Percentiles rank a stretch among this genome's conserved stretches.
phyloP scores from a whole-genome alignment of 2,113 vertebrate genomes.

The Misgurnus anguillicaudatus region DNA sequence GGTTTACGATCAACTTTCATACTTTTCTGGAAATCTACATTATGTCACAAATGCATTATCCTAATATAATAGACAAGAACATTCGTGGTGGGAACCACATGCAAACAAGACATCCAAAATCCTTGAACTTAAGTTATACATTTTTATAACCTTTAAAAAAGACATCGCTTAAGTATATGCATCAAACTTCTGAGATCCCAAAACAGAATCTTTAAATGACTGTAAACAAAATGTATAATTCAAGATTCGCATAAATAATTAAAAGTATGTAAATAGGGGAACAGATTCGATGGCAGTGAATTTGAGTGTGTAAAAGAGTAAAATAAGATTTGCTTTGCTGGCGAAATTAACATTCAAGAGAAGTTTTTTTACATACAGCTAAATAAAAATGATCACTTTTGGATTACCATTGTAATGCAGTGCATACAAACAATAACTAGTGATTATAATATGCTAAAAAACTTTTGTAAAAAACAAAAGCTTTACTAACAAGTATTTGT shows the following conservation, averaged over 20 bases:
- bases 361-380: neutral
- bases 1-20: no score
- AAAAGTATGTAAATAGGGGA: neutral
- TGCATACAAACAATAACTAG: no score
- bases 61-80: no score
- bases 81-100: neutral
- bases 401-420: no score
- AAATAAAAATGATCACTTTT: no score
- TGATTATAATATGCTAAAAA: no score
- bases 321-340: neutral
- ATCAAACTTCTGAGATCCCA: neutral
- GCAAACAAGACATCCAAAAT: constrained; percentile 7
- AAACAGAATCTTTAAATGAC: constrained; percentile 15
- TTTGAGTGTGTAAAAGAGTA: neutral
- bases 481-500: no score
- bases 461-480: no score
- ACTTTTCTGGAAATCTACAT: no score
- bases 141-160: neutral
- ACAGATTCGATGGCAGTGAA: neutral
- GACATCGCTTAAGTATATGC: neutral
- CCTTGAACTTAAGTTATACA: neutral
- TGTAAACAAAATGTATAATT: constrained; percentile 24
- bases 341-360: neutral
- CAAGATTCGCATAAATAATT: constrained; percentile 3
- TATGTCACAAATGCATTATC: no score